Evolutionary conservation across 1,140 invertebrate genomes (phyloP), one percentile per base, ranked within the genome.

Genomic region (Drosophila repleta): DNA sequence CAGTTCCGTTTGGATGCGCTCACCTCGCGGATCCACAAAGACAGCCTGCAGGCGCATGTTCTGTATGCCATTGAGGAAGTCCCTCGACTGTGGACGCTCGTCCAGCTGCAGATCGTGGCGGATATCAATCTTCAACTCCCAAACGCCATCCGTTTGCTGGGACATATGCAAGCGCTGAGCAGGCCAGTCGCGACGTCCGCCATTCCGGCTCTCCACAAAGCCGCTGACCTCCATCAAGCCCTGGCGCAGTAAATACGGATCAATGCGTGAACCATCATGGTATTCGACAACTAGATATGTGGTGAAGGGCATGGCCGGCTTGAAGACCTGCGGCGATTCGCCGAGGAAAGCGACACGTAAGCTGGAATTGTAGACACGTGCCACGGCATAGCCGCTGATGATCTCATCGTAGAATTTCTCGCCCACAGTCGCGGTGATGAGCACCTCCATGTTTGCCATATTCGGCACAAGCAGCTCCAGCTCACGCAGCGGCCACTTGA

Each of bases 251-350:
- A 94, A 93, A 41, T 94, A 91, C 0, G 83, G 57, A 35, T 94
- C 90, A 0, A 97, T 84, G 0, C 94, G 93, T 0, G 96, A 97
- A 4, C 95, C 95, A 84, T 97, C 96, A 73, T 96, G 95, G 84
- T 95, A 96, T 1, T 96, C 96, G 2, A 96, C 95, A 0, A 95
- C 94, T 13, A 97, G 74, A 92, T 96, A 93, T 0, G 93, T 79
- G 11, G 91, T 91, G 32, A 91, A 91, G 0, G 97, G 96, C 96
- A 98, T 98, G 1, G 96, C 93, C 0, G 98, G 97, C 92, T 99
- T 99, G 92, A 99, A 99, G 10, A 99, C 95, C 92, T 98, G 96
- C 3, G 98, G 96, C 0, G 95, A 95, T 21, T 96, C 97, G 1
- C 98, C 98, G 0, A 99, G 93, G 91, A 98, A 98, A 37, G 95